Conservation (phyloP, 2,888 invertebrate species). For the Ferdinandea cuprea region DNA sequence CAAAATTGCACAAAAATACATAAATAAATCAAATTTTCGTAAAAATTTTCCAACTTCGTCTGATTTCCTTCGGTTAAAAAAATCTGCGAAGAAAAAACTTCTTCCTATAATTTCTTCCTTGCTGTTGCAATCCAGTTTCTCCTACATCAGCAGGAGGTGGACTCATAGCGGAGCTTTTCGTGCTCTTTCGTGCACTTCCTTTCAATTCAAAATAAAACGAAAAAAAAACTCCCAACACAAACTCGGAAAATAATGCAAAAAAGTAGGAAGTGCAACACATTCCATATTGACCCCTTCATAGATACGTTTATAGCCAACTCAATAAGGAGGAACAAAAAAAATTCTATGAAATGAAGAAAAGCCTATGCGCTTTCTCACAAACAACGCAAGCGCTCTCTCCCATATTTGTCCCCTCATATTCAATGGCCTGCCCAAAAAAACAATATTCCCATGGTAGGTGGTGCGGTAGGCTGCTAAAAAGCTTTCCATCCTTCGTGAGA, state of each 20-base stretch:
- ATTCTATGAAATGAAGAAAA: slow-evolving; percentile 40
- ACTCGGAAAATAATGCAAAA: slow-evolving; percentile 40
- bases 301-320: slow-evolving; percentile 56
- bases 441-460: slow-evolving; percentile 47
- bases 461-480: slow-evolving; percentile 50
- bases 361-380: slow-evolving; percentile 70
- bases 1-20: slow-evolving; percentile 16
- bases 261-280: slow-evolving; percentile 71
- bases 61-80: slow-evolving; percentile 42
- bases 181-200: slow-evolving; percentile 63
- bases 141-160: slow-evolving; percentile 41
- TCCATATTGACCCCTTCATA: slow-evolving; percentile 72
- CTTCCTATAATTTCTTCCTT: slow-evolving; percentile 9
- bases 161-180: slow-evolving; percentile 59
- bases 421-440: slow-evolving; percentile 69
- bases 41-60: slow-evolving; percentile 53
- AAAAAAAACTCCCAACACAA: slow-evolving; percentile 7
- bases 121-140: slow-evolving; percentile 4
- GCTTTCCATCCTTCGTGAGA: slow-evolving; percentile 28
- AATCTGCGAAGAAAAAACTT: slow-evolving; percentile 36
- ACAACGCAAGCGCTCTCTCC: slow-evolving; percentile 70
- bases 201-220: slow-evolving; percentile 29
- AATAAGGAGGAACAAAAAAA: slow-evolving; percentile 32
- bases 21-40: not conserved
- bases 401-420: slow-evolving; percentile 15